Percentiles rank a stretch among this genome's conserved stretches.
Evolutionary conservation across 2,888 invertebrate species (phyloP).

Genomic region (Iselma pallidipennis): DNA sequence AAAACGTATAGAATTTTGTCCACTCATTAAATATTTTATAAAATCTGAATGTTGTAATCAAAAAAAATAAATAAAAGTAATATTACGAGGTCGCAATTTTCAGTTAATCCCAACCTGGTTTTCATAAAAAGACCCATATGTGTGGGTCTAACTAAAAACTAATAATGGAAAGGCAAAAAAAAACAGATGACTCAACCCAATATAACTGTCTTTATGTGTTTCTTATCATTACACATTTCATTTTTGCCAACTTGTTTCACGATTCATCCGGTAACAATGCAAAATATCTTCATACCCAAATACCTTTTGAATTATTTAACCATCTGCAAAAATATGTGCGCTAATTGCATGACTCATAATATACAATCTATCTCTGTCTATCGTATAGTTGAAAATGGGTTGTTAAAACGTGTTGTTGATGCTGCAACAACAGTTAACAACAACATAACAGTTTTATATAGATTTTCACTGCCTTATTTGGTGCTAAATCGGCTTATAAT

Average conservation of each 20-base stretch:
- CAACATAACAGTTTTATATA: no score
- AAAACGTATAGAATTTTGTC: no score
- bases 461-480: conserved; percentile 5
- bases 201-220: neutral
- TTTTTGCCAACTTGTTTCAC: neutral
- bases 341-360: neutral
- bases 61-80: neutral
- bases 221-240: neutral
- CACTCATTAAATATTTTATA: neutral
- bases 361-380: neutral
- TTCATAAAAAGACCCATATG: no score
- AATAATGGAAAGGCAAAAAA: neutral
- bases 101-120: neutral
- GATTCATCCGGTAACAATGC: conserved; percentile 1
- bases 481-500: neutral
- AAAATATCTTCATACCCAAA: neutral
- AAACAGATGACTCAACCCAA: neutral
- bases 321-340: neutral
- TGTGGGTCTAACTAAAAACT: no score
- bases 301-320: neutral
- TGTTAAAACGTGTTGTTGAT: no score
- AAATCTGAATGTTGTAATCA: no score
- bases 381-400: neutral
- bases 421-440: no score
- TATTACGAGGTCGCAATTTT: neutral